Base-by-base conservation (phyloP, 2,797 vertebrate genomes). In the Scolopax rusticola region DNA sequence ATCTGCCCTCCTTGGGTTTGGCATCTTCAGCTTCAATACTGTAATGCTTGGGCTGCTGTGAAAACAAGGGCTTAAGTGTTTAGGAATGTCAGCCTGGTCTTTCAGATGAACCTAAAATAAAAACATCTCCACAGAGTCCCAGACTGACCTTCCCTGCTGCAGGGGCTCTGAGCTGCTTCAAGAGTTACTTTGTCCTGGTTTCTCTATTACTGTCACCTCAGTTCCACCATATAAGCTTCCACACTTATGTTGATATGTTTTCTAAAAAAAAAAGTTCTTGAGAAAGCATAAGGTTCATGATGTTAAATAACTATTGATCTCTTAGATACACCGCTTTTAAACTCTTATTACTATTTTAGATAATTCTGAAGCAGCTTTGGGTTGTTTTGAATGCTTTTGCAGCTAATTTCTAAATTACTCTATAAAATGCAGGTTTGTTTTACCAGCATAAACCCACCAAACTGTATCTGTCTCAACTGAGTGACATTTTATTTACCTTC, bases 341-440 rank as follows among this genome's bases (percentile, higher is more conserved):
- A 5, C 11, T 51, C 1, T 50, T 56, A 2, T 5, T 1, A 0
- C 4, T 24, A 1, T 27, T 43, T 69, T 21, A 4, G 12, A 2
- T 60, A 36, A 63, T 61, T 89, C 25, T 47, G 47, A 56, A 57
- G 40, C 36, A 40, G 48, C 5, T 56, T 57, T 77, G 12, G 13
- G 15, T 24, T 68, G 11, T 50, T 16, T 69, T 54, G 60, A 19
- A 45, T 65, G 24, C 12, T 80, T 53, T 69, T 50, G 33, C 12
- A 43, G 30, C 30, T 67, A n/a, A 23, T 6, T 89, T 89, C 5
- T 54, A 15, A 18, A 45, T 69, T 59, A 20, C 4, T 87, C 10
- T 73, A 4, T 65, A 43, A 79, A 79, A 61, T 8, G 9, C 2
- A 0, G 11, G 5, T 20, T 75, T 70, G 3, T 60, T 87, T 78